phyloP scores from a whole-genome alignment of 2,113 vertebrate genomes.

The Cyphomyrus plagiostoma region DNA sequence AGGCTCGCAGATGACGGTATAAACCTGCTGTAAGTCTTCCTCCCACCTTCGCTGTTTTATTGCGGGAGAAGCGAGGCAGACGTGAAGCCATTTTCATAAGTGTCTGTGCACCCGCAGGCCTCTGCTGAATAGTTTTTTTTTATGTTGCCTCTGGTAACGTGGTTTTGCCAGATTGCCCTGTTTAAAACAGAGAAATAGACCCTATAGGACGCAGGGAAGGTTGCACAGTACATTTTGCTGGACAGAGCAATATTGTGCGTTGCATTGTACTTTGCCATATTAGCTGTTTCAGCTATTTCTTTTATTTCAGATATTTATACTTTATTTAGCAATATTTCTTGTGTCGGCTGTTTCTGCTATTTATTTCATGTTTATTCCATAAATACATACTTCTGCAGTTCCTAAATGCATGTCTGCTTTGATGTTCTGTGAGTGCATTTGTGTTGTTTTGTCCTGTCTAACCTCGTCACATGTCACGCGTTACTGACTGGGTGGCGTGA shows the following conservation, averaged over 20 bases:
- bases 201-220: background rate
- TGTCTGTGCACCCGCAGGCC: background rate
- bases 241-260: background rate
- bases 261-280: background rate
- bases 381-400: background rate
- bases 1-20: background rate
- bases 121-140: background rate
- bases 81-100: background rate
- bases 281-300: background rate
- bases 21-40: background rate
- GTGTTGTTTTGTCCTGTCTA: background rate
- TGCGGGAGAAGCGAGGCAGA: background rate
- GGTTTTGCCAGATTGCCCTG: background rate
- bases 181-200: background rate
- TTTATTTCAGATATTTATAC: background rate
- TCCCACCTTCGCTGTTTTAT: background rate
- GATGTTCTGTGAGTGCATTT: background rate
- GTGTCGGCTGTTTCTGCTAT: background rate
- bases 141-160: background rate
- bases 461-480: background rate
- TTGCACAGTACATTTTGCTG: background rate
- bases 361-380: background rate
- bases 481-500: background rate
- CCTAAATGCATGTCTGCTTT: background rate
- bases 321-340: background rate